Evolutionary conservation across 1,140 invertebrate species (phyloP), one percentile per base, ranked within the genome.

Genomic region (Nilaparvata lugens): DNA sequence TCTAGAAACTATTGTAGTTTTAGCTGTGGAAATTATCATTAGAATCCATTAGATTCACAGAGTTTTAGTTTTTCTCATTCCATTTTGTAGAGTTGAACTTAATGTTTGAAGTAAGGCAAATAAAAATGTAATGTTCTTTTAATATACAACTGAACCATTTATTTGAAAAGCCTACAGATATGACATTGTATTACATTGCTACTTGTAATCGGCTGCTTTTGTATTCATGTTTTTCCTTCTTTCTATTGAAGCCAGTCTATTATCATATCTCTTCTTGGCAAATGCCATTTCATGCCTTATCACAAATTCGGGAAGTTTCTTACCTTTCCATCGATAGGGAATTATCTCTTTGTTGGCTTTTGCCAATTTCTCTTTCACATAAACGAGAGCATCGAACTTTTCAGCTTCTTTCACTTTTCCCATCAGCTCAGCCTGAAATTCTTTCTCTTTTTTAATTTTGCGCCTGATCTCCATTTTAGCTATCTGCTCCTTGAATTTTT

Each of bases 401-500:
- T 91, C 78, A 0, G 87, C 89, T 57, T 81, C 72, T 69, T 84
- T 83, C 19, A 91, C 81, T 67, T 88, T 78, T 0, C 77, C 71
- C 62, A 89, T 73, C 0, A 91, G 72, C 54, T 81, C 76, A 0
- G 79, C 81, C 67, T 91, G 85, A 73, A 92, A 93, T 2, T 70
- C 70, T 68, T 87, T 91, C 65, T 93, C 89, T 68, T 85, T 91
- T 52, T 77, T 76, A 52, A 85, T 73, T 65, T 84, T 82, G 58
- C 87, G 79, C 18, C 79, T 82, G 67, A 85, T 80, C 61, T 81
- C 81, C 24, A 81, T 74, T 69, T 87, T 90, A n/a, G 79, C 80
- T 79, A 84, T 86, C 48, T 81, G 76, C 73, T 81, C 85, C 66
- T 83, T 85, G 85, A 90, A 89, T 61, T 75, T 82, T 69, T 87